These are phyloP conservation scores for Tanypteryx hageni DNA, from an alignment of 2,888 invertebrate genomes.

Conservation along the genomic window DNA sequence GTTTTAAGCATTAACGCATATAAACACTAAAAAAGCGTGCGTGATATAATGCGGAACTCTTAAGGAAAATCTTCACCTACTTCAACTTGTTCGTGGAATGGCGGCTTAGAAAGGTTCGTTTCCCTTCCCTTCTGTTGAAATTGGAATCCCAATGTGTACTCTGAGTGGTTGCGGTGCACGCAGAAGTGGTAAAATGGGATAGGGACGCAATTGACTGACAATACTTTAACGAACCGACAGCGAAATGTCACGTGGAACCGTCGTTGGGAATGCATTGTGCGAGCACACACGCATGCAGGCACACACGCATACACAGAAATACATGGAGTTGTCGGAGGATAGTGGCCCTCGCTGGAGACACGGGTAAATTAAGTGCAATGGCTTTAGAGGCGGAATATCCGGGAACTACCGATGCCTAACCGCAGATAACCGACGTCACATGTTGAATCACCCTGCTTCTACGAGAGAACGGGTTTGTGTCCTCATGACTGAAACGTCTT, in stretches of 20 bases:
- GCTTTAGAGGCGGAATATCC: neutral
- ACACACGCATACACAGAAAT: neutral
- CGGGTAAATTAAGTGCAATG: neutral
- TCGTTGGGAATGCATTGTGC: slow-evolving; percentile 29
- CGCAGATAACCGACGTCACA: neutral
- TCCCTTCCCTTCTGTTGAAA: neutral
- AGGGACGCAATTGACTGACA: slow-evolving; percentile 46
- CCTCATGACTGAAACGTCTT: too few relatives aligned
- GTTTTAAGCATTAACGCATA: too few relatives aligned
- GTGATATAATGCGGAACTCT: neutral
- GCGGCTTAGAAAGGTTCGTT: neutral
- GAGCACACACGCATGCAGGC: neutral
- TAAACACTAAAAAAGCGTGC: too few relatives aligned
- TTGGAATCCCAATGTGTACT: neutral
- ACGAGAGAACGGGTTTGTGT: too few relatives aligned
- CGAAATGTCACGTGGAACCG: slow-evolving; percentile 27
- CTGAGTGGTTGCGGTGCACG: neutral
- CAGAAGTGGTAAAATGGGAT: neutral
- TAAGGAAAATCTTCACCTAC: neutral
- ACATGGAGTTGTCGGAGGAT: neutral
- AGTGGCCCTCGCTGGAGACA: neutral
- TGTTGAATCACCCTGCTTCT: neutral
- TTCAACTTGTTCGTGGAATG: neutral
- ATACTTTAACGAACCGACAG: slow-evolving; percentile 50
- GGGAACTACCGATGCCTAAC: neutral